These are phyloP conservation scores for Chloropsis hardwickii DNA, from an alignment of 2,113 vertebrate genomes.

Conservation along the genomic window DNA sequence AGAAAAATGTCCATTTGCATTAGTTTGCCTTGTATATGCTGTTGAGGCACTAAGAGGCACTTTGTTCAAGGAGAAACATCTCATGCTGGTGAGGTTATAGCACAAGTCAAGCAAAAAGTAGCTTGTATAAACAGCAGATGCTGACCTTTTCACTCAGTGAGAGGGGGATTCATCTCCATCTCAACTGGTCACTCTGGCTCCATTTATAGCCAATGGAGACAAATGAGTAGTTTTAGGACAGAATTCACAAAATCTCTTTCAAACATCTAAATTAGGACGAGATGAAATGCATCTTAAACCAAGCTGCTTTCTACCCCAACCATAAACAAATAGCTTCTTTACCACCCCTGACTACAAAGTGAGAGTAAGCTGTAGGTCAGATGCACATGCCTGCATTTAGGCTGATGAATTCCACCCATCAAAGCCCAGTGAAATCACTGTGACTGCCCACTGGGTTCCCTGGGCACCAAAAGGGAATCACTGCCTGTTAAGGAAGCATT, in stretches of 20 bases:
- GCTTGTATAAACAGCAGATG: background rate
- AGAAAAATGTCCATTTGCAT: background rate
- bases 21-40: background rate
- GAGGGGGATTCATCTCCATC: background rate
- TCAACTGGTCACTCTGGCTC: background rate
- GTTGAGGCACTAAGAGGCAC: background rate
- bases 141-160: background rate
- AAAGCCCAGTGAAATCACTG: background rate
- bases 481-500: background rate
- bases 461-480: background rate
- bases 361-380: background rate
- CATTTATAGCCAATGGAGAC: background rate
- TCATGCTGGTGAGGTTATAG: background rate
- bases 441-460: background rate
- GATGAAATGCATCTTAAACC: background rate
- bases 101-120: background rate
- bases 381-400: background rate
- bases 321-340: background rate
- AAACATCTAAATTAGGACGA: background rate
- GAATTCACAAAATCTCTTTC: background rate
- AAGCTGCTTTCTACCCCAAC: background rate
- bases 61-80: background rate
- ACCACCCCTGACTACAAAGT: background rate
- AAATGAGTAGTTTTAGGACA: background rate
- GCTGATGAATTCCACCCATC: background rate